Evolutionary conservation across 1,140 invertebrate species (phyloP), one percentile per base, ranked within the genome.

Genomic region (Aphidius gifuensis): DNA sequence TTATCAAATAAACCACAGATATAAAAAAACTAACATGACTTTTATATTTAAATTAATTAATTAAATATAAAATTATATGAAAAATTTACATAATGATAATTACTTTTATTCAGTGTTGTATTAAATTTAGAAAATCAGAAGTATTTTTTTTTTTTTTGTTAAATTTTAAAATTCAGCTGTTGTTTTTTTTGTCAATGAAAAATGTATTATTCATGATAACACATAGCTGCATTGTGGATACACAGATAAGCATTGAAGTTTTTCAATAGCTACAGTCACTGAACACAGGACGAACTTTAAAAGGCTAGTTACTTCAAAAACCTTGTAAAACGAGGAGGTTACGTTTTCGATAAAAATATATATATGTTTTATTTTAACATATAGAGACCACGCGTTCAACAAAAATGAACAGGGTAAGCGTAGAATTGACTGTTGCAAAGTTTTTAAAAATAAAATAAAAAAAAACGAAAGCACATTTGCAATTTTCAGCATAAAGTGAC

Each of bases 401-500:
- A 38, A 47, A 39, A 58, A 47, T 32, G 23, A 32, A 32, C 23
- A 32, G 23, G 23, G 23, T 32, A 32, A 32, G 4, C 23, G 23
- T 32, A 4, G 23, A 32, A 32, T 32, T 32, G 23, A 32, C 23
- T 32, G 23, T 32, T 32, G 23, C 23, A 32, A 32, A 32, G 23
- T 32, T 32, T 32, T 32, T 32, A 32, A 32, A 32, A 32, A 32
- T 7, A 65, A 65, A 66, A 54, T 60, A 62, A 62, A 60, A 50
- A 60, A 66, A 66, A 66, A 66, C 62, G 56, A 50, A 21, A 57
- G 60, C 58, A 48, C 53, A 66, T 66, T 66, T 66, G 64, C 64
- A 66, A 66, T 66, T 66, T 66, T 50, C 64, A 40, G 43, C 51
- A 61, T 57, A 66, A 63, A 66, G 60, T 66, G 64, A 66, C 57